Evolutionary conservation across 2,797 vertebrate species (phyloP).

Genomic region (Alca torda): DNA sequence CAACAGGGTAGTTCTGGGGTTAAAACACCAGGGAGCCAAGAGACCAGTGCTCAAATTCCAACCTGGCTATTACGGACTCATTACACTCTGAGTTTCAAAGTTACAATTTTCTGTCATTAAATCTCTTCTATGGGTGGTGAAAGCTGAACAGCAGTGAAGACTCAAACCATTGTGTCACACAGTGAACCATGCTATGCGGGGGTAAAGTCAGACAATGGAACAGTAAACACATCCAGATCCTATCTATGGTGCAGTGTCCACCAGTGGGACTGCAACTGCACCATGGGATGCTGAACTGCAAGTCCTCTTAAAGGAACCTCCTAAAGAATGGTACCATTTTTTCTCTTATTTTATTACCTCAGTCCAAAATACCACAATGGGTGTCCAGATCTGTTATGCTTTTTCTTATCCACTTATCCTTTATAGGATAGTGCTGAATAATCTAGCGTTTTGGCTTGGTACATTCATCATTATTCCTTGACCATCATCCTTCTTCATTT

Average conservation of each 20-base stretch:
- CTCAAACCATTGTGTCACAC: background rate
- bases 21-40: background rate
- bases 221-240: background rate
- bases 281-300: background rate
- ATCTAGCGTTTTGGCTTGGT: background rate
- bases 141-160: background rate
- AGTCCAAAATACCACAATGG: background rate
- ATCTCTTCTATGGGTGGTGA: background rate
- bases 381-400: background rate
- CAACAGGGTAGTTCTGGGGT: background rate
- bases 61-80: background rate
- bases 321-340: background rate
- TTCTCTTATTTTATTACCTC: background rate
- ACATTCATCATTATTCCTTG: background rate
- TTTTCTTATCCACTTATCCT: background rate
- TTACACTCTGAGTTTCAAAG: background rate
- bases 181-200: background rate
- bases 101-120: background rate
- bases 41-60: background rate
- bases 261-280: background rate
- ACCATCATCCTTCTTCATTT: background rate
- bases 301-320: background rate
- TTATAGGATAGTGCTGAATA: background rate
- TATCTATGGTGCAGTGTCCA: background rate
- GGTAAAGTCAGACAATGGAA: conserved; percentile 3